These are phyloP conservation scores for Bactericera cockerelli DNA, from an alignment of 1,140 invertebrate genomes.

Conservation along the genomic window DNA sequence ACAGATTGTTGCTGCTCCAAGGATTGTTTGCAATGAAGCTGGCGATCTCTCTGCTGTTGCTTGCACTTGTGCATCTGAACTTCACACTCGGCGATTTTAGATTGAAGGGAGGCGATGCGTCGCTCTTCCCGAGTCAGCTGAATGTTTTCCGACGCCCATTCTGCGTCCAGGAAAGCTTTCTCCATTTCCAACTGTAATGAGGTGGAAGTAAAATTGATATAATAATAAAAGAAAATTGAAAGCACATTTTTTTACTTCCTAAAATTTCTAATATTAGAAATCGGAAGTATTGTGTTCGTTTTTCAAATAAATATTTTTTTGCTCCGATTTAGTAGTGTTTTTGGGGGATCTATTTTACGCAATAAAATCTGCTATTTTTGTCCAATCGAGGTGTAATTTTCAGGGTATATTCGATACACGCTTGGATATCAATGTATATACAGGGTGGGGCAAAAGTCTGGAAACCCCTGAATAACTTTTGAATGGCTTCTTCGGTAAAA, in stretches of 20 bases:
- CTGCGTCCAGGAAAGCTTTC: constrained; percentile 61
- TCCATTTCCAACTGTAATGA: constrained; percentile 62
- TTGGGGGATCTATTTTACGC: neutral
- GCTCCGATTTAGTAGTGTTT: neutral
- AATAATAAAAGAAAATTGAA: constrained; percentile 4
- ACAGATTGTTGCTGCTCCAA: constrained; percentile 20
- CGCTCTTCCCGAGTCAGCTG: constrained; percentile 51
- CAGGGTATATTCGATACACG: no score
- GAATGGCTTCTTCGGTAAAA: no score
- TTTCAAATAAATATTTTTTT: neutral
- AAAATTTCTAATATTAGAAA: no score
- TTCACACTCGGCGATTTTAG: constrained; percentile 38
- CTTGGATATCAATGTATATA: no score
- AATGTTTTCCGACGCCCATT: constrained; percentile 58
- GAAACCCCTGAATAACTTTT: no score
- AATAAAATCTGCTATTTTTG: no score
- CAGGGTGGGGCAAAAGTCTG: no score
- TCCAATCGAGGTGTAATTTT: no score
- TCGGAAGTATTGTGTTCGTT: no score
- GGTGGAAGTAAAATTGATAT: constrained; percentile 16
- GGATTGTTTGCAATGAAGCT: constrained; percentile 28
- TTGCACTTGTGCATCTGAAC: constrained; percentile 34
- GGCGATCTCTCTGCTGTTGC: constrained; percentile 30
- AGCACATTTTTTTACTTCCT: no score
- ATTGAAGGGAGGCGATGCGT: constrained; percentile 45